Evolutionary conservation across 2,888 invertebrate genomes (phyloP).

Genomic region (Ramazzottius varieornatus): DNA sequence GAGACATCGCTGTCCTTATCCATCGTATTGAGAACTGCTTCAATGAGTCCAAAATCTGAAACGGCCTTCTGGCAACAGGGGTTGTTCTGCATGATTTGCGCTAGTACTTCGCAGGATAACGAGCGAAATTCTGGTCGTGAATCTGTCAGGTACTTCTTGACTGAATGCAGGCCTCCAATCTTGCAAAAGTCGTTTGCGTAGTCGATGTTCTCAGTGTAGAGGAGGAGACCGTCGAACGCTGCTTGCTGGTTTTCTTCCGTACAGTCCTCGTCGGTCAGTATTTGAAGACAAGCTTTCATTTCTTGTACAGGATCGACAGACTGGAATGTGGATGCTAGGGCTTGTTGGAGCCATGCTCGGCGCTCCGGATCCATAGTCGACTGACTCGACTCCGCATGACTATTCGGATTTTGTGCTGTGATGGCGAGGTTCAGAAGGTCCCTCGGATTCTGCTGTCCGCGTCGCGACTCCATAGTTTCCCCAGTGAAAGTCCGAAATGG

Average conservation of each 20-base stretch:
- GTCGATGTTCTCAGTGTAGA: not conserved
- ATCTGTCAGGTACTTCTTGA: not conserved
- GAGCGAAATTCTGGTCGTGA: not conserved
- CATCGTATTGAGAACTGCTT: no score
- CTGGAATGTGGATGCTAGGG: not conserved
- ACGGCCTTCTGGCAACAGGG: not conserved
- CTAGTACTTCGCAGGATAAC: not conserved
- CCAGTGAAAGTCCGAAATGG: no score
- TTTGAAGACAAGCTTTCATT: not conserved
- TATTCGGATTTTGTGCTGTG: not conserved
- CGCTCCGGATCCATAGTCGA: not conserved
- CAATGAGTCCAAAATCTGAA: no score
- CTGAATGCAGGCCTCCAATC: not conserved
- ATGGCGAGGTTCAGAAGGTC: not conserved
- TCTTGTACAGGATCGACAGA: not conserved
- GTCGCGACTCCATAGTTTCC: no score
- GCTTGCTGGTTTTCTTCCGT: not conserved
- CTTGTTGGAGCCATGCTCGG: not conserved
- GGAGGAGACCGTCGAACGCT: not conserved
- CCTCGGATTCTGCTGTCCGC: not conserved
- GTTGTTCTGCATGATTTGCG: not conserved
- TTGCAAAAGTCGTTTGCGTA: not conserved
- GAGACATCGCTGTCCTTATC: not conserved
- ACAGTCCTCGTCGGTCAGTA: not conserved
- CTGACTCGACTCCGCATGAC: not conserved